Percentiles rank a stretch among this genome's conserved stretches.
Evolutionary conservation across 2,113 vertebrate genomes (phyloP).

Genomic region (Nycticryphes semicollaris): DNA sequence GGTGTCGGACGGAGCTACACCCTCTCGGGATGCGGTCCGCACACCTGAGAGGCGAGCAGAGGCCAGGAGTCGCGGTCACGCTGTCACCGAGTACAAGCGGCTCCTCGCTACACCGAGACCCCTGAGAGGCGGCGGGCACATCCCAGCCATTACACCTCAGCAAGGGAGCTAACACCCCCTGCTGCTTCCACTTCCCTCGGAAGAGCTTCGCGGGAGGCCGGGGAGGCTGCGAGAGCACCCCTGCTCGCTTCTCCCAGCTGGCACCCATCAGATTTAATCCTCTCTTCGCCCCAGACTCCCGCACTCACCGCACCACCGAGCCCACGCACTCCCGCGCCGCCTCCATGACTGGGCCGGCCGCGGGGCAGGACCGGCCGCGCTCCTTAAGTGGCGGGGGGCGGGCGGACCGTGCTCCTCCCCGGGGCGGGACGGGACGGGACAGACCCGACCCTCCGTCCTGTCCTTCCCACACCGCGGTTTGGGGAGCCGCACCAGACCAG

Average conservation of each 20-base stretch:
- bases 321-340: not conserved
- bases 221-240: accelerated
- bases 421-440: not conserved
- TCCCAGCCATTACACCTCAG: accelerated
- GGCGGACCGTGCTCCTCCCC: not conserved
- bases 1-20: accelerated
- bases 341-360: not conserved
- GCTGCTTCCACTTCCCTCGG: accelerated
- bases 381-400: not conserved
- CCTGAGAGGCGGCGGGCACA: accelerated
- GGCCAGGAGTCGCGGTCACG: accelerated
- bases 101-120: accelerated
- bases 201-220: accelerated
- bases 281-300: not conserved
- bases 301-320: conserved; percentile 66
- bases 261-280: accelerated
- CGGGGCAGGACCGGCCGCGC: too few species aligned
- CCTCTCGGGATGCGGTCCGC: accelerated
- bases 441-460: not conserved
- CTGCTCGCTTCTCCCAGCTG: not conserved
- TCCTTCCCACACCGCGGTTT: too few species aligned
- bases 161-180: accelerated
- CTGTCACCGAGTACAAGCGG: accelerated
- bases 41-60: accelerated
- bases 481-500: too few species aligned